Conservation (phyloP, 2,888 invertebrate species). For the Dryococelus australis region DNA sequence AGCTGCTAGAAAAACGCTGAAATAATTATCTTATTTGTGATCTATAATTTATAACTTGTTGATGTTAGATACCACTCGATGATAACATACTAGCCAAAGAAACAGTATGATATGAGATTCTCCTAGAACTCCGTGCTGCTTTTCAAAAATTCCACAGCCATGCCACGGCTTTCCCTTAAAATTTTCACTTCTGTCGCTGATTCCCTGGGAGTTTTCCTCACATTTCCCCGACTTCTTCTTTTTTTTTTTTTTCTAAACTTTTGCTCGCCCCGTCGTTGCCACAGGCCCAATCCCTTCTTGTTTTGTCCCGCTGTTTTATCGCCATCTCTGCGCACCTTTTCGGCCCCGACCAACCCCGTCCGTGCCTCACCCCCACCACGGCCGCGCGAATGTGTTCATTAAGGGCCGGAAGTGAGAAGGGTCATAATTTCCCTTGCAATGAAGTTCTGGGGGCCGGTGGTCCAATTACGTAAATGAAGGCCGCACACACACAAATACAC, state of each 20-base stretch:
- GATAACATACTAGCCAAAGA: too few relatives aligned
- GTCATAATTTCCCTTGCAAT: slow-evolving; percentile 30
- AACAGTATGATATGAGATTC: background rate
- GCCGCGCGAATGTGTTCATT: slow-evolving; percentile 24
- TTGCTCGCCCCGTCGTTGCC: background rate
- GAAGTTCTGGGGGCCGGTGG: slow-evolving; percentile 21
- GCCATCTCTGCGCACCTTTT: background rate
- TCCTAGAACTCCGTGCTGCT: background rate
- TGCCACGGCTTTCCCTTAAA: background rate
- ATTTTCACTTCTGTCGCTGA: background rate
- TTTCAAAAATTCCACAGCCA: background rate
- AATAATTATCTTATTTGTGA: too few relatives aligned
- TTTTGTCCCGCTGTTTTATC: slow-evolving; percentile 11
- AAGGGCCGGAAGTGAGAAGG: slow-evolving; percentile 28
- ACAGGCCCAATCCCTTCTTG: background rate
- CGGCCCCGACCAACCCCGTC: background rate
- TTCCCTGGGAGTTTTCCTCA: background rate
- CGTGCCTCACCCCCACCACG: background rate
- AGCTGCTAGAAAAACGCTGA: too few relatives aligned
- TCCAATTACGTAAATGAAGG: slow-evolving; percentile 30
- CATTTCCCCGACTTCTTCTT: background rate
- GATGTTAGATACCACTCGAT: too few relatives aligned
- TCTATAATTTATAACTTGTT: too few relatives aligned
- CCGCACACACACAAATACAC: background rate
- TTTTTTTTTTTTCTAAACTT: slow-evolving; percentile 4